These are phyloP conservation scores for Brenthis hecate DNA, from an alignment of 2,888 invertebrate genomes.

Conservation along the genomic window DNA sequence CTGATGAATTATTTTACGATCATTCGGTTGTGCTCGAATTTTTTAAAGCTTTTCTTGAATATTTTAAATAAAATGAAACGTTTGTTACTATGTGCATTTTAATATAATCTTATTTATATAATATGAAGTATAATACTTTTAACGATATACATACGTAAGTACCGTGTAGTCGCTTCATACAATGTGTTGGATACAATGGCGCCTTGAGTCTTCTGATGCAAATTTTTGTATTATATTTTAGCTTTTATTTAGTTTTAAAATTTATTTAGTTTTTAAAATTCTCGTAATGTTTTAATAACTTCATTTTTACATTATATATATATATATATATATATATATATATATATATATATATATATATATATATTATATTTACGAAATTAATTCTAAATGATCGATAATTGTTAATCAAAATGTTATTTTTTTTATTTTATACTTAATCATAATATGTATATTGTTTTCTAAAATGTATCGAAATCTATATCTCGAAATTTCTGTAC, in stretches of 20 bases:
- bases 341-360: no score
- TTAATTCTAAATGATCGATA: not conserved
- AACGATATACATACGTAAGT: slow-evolving; percentile 1
- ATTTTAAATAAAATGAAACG: slow-evolving; percentile 22
- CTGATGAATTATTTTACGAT: slow-evolving; percentile 39
- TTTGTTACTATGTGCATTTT: slow-evolving; percentile 35
- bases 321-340: no score
- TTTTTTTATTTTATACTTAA: not conserved
- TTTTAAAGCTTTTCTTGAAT: slow-evolving; percentile 28
- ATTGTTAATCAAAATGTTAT: not conserved
- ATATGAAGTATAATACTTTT: not conserved
- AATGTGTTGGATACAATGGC: slow-evolving; percentile 1
- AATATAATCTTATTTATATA: slow-evolving; percentile 6
- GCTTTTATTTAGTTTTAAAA: not conserved
- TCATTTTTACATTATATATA: not conserved
- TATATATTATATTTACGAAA: no score
- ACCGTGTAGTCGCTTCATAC: slow-evolving; percentile 14
- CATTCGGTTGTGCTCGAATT: slow-evolving; percentile 58
- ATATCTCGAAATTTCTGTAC: slow-evolving; percentile 44
- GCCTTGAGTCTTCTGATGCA: not conserved
- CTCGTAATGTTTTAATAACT: not conserved
- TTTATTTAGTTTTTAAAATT: not conserved
- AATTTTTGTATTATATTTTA: slow-evolving; percentile 5
- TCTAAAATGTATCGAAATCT: slow-evolving; percentile 16
- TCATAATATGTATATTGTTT: not conserved